These are phyloP conservation scores for Glossophaga mutica DNA, from an alignment of 2,797 vertebrate genomes.

Conservation along the genomic window DNA sequence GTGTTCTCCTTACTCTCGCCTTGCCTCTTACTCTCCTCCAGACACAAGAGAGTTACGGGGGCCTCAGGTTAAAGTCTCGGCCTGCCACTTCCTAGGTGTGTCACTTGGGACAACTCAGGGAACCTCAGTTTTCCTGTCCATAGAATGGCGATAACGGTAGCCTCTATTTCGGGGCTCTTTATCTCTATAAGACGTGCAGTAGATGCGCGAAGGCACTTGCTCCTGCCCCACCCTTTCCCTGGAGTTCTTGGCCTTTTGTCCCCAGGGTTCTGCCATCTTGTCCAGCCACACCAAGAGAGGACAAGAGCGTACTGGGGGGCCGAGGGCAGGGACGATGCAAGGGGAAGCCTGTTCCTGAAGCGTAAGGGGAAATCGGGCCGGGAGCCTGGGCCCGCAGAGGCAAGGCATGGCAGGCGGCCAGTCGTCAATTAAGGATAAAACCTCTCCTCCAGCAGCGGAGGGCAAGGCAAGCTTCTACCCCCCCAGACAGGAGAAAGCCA, in stretches of 20 bases:
- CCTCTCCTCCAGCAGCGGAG: slow-evolving; percentile 51
- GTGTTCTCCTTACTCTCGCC: accelerated
- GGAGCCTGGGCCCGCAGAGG: slow-evolving; percentile 14
- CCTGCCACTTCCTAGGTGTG: not conserved
- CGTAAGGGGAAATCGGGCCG: not conserved
- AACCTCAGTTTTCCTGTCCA: not conserved
- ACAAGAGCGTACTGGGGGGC: not conserved
- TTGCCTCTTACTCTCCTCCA: not conserved
- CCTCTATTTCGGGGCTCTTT: not conserved
- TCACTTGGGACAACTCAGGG: not conserved
- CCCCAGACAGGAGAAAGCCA: slow-evolving; percentile 48
- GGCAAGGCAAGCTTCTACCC: not conserved
- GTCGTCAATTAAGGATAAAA: slow-evolving; percentile 74
- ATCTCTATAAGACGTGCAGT: accelerated
- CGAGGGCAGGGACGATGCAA: not conserved
- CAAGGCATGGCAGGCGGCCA: slow-evolving; percentile 69
- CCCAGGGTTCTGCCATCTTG: not conserved
- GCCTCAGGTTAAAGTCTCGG: not conserved
- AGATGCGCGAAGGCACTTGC: not conserved
- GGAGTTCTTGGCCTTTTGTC: not conserved
- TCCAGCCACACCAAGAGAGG: not conserved
- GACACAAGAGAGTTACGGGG: not conserved
- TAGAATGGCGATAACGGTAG: not conserved
- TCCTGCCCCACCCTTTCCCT: not conserved
- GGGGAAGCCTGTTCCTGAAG: slow-evolving; percentile 47